These are phyloP conservation scores for Aphrocallistes beatrix DNA, from an alignment of 37 sponge, comb jelly and placozoan genomes.

Conservation along the genomic window DNA sequence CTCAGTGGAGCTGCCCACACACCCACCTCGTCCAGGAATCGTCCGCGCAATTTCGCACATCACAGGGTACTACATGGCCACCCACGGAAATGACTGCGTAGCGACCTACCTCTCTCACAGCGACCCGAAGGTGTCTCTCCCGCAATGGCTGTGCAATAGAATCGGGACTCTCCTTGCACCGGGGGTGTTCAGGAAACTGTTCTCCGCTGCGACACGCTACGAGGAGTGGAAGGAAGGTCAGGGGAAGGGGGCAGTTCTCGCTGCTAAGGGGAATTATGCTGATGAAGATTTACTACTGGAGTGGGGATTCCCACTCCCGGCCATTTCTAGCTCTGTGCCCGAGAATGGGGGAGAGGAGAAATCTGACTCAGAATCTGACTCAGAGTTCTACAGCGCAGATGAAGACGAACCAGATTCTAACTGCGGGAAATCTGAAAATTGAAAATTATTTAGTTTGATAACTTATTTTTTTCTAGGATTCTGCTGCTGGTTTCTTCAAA, in stretches of 20 bases:
- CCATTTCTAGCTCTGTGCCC: no score
- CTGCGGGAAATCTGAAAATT: no score
- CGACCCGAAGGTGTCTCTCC: not conserved
- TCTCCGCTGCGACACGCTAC: not conserved
- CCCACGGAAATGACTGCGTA: not conserved
- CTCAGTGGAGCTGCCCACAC: not conserved
- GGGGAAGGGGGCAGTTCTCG: not conserved
- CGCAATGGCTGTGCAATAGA: not conserved
- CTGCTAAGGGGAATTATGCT: not conserved
- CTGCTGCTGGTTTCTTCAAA: no score
- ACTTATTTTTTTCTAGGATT: no score
- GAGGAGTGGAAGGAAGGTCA: not conserved
- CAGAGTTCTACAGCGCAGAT: no score
- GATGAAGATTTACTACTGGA: not conserved
- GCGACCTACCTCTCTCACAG: not conserved
- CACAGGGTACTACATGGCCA: not conserved
- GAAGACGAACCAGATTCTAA: no score
- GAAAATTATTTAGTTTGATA: no score
- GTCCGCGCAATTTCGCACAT: not conserved
- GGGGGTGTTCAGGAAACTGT: not conserved
- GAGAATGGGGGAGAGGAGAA: no score
- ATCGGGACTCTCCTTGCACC: not conserved
- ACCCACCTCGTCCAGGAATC: not conserved
- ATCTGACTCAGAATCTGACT: no score
- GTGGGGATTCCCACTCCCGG: constrained; percentile 4